Percentiles rank a stretch among this genome's conserved stretches.
Evolutionary conservation across 2,888 invertebrate genomes (phyloP).

Genomic region (Blera fallax): DNA sequence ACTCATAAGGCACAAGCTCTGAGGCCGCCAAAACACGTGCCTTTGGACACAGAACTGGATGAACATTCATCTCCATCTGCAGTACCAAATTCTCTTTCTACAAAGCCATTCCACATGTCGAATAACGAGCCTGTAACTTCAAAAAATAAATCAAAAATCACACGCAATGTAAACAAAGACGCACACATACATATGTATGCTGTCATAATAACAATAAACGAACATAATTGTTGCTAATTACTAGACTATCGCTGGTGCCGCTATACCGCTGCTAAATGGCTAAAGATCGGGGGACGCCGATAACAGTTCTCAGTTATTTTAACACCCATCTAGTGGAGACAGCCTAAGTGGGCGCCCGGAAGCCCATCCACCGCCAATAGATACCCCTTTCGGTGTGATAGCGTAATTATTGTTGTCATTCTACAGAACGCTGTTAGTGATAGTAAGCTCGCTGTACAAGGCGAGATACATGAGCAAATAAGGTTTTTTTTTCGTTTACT

Average conservation of each 20-base stretch:
- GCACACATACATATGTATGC: neutral
- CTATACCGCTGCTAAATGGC: neutral
- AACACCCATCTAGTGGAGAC: neutral
- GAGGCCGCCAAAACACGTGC: too few species aligned
- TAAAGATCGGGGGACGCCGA: neutral
- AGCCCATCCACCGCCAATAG: neutral
- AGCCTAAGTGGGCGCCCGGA: neutral
- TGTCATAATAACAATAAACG: neutral
- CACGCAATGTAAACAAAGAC: neutral
- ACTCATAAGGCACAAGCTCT: neutral
- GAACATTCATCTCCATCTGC: too few species aligned
- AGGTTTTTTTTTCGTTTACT: neutral
- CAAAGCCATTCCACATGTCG: too few species aligned
- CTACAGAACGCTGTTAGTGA: constrained; percentile 5
- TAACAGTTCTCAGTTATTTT: neutral
- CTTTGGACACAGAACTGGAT: too few species aligned
- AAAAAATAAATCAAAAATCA: neutral
- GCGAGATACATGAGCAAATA: neutral
- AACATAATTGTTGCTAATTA: constrained; percentile 21
- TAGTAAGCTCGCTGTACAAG: constrained; percentile 17
- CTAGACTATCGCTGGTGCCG: neutral
- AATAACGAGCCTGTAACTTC: neutral
- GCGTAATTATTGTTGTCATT: constrained; percentile 5
- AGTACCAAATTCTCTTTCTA: neutral
- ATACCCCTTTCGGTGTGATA: neutral